These are phyloP conservation scores for Nesidiocoris tenuis DNA, from an alignment of 2,888 invertebrate species.

Conservation along the genomic window DNA sequence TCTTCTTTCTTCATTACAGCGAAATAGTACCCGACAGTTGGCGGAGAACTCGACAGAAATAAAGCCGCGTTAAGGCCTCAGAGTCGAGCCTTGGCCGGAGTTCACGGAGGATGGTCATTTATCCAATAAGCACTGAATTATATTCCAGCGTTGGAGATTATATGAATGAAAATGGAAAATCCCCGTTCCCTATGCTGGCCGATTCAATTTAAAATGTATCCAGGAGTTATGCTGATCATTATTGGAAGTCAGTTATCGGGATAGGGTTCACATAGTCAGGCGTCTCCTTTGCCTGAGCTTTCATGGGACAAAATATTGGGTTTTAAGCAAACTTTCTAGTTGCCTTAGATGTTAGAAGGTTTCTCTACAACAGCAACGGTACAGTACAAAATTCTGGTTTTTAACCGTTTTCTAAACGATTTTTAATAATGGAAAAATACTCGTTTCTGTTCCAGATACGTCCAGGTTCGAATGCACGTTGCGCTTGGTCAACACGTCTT, in stretches of 20 bases:
- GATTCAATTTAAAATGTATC: neutral
- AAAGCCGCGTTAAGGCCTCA: neutral
- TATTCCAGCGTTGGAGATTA: neutral
- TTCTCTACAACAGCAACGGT: too few relatives aligned
- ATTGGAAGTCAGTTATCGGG: neutral
- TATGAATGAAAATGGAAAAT: neutral
- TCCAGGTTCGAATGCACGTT: slow-evolving; percentile 47
- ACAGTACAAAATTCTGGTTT: neutral
- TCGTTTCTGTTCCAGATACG: slow-evolving; percentile 46
- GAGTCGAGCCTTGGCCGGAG: too few relatives aligned
- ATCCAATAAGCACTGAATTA: neutral
- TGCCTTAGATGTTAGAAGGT: too few relatives aligned
- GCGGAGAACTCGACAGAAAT: neutral
- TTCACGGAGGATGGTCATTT: neutral
- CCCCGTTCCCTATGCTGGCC: neutral
- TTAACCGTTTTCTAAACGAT: neutral
- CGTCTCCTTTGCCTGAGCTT: too few relatives aligned
- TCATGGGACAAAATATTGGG: too few relatives aligned
- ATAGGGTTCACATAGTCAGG: neutral
- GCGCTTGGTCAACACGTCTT: slow-evolving; percentile 44
- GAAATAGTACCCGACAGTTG: neutral
- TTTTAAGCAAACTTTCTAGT: too few relatives aligned
- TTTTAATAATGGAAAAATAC: neutral
- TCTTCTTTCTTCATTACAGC: neutral
- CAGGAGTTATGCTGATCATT: neutral